Base-by-base conservation (phyloP, 2,113 vertebrate genomes). In the Hippocampus zosterae region DNA sequence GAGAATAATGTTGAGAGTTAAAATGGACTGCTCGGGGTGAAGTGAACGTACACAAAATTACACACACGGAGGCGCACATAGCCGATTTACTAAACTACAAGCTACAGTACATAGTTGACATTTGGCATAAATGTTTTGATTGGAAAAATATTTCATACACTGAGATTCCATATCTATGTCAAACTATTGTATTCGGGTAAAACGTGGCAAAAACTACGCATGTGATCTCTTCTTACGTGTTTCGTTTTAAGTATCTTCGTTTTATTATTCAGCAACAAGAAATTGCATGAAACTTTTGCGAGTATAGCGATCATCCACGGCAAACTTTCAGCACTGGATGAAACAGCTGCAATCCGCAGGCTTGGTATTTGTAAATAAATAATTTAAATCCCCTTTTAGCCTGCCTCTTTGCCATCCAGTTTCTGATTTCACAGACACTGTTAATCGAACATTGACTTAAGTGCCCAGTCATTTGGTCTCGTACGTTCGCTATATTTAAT, bases 291-390 rank as follows among this genome's bases (percentile, higher is more conserved):
- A 71, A 82, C 77, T 73, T 84, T 78, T 66, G 44, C 53, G 70
- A 77, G 74, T 65, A 71, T 53, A 65, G 50, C 37, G 18, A 60
- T 76, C 84, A 78, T 80, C 72, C 62, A 73, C 74, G 68, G 64
- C 65, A 59, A 82, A 82, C 75, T 77, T 80, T 66, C 52, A 33
- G 65, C 70, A 77, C 71, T n/a, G 37, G 66, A 73, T 74, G 78
- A 88, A 86, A 86, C 83, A 87, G 89, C 85, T 89, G 88, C 85
- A 88, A 75, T 73, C 78, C 71, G 75, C 44, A 84, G 86, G 77
- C 77, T 84, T 65, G 80, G 82, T 79, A 84, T 84, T 86, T 87
- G 83, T 87, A 88, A 89, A 88, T 87, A 87, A 88, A 90, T 92
- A 88, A 91, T 92, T 89, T 89, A 91, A 88, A 90, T 68, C 77